These are phyloP conservation scores for Pectinophora gossypiella DNA, from an alignment of 1,140 invertebrate species.

Conservation along the genomic window DNA sequence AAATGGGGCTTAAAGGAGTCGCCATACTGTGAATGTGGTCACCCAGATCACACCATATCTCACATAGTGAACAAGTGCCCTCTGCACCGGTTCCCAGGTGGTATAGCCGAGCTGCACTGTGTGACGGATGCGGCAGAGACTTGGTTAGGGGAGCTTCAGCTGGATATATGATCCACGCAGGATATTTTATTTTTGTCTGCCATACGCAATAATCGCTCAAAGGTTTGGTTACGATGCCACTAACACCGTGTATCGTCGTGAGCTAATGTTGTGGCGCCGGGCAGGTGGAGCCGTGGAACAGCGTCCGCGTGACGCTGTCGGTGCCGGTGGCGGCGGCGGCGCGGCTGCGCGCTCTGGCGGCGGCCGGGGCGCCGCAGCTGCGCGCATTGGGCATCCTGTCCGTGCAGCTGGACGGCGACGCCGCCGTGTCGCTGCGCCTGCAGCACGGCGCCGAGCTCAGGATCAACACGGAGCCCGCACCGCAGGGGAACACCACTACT, in stretches of 20 bases:
- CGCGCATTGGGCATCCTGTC: constrained; percentile 94
- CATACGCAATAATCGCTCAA: too few relatives aligned
- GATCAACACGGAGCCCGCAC: constrained; percentile 51
- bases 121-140: too few relatives aligned
- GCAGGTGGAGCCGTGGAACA: constrained; percentile 98
- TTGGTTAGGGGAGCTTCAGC: too few relatives aligned
- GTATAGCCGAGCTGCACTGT: too few relatives aligned
- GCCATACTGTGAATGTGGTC: too few relatives aligned
- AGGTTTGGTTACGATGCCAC: too few relatives aligned
- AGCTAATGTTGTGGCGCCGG: neutral
- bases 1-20: too few relatives aligned
- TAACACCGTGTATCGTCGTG: neutral
- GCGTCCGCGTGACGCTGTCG: constrained; percentile 96
- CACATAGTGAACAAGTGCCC: too few relatives aligned
- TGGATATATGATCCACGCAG: too few relatives aligned
- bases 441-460: constrained; percentile 74
- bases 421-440: constrained; percentile 93
- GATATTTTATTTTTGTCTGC: too few relatives aligned
- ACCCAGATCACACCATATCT: too few relatives aligned
- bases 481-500: constrained; percentile 18
- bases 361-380: constrained; percentile 90
- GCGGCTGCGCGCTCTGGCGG: constrained; percentile 91
- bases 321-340: constrained; percentile 95
- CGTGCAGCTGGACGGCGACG: constrained; percentile 96
- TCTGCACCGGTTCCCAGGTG: too few relatives aligned